Evolutionary conservation across 2,888 invertebrate genomes (phyloP), one percentile per base, ranked within the genome.

Genomic region (Calephelis perditalis): DNA sequence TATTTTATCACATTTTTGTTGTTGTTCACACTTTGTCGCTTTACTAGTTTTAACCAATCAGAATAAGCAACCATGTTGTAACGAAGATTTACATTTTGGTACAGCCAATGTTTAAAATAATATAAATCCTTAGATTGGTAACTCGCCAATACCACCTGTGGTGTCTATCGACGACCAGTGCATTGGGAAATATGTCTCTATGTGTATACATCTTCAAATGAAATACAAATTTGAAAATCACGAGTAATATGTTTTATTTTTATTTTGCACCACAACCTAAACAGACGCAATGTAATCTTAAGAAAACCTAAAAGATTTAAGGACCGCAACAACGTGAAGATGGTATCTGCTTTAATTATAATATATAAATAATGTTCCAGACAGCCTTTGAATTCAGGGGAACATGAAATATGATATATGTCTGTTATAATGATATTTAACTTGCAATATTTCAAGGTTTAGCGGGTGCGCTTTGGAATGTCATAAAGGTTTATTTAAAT

Each of bases 331-430:
- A 67, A 68, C 64, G 59, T 58, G 62, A 58, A 68, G 65, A 67
- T 68, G 65, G 68, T 63, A 70, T 70, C 66, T 63, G 69, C 64
- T 69, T 70, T 69, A 68, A 70, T 71, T 71, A 67, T 65, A 70
- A 71, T 72, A 71, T 70, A 71, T 71, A 70, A 71, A 70, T 68
- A 67, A 66, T 68, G 63, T 59, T 64, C 62, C 63, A 67, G 70
- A 67, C 54, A 62, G 64, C 62, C 63, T 63, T 65, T 60, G 59
- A 62, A 61, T 67, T 60, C 58, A 60, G 37, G 63, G 57, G 52
- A 58, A 64, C 63, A 58, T 54, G 46, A 61, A 62, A 60, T 63
- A 63, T 60, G 45, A 63, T 62, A 62, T 55, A 26, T 26, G 26
- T 26, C 26, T 26, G 59, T 63, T 61, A 62, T 63, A 60, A 59